Base-by-base conservation (phyloP, 2,888 invertebrate genomes). In the Sesia bembeciformis region DNA sequence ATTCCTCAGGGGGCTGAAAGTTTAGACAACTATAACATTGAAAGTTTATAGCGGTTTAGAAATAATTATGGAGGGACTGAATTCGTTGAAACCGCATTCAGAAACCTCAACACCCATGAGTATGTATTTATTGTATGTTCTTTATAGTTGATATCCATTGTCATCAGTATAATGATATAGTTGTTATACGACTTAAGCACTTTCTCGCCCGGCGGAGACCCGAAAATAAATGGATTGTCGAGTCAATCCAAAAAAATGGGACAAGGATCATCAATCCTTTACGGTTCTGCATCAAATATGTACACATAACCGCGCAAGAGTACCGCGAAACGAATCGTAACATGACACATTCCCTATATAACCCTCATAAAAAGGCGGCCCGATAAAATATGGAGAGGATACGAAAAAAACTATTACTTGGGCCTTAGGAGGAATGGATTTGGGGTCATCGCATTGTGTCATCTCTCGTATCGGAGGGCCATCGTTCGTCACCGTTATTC, bases 371-470 rank as follows among this genome's bases (percentile, higher is more conserved):
- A 80, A 79, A 75, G 59, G 61, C 60, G 72, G 67, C 61, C 68
- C 73, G 78, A 79, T 81, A 79, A 82, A 78, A 83, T 83, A 82
- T 83, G 78, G 77, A 78, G 74, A 81, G 75, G 73, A 73, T 72
- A 70, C 70, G 67, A 70, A 71, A 69, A 74, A 79, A 81, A 80
- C 81, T 81, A 81, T 81, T 81, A 81, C 78, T 63, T 60, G 69
- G 73, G 67, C 68, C 75, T 74, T 69, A 69, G 68, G 64, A 69
- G 74, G 76, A 81, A 81, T 78, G 75, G 80, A 78, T 79, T 75
- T 70, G 78, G 83, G 85, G 82, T 79, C 83, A 84, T 83, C 82
- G 76, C 76, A 78, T 83, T 83, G 85, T 81, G 81, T 82, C 86
- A 81, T 82, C 81, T 79, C 71, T 66, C 74, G 77, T 82, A 82